Evolutionary conservation across 2,113 vertebrate species (phyloP).

Genomic region (Athene noctua): DNA sequence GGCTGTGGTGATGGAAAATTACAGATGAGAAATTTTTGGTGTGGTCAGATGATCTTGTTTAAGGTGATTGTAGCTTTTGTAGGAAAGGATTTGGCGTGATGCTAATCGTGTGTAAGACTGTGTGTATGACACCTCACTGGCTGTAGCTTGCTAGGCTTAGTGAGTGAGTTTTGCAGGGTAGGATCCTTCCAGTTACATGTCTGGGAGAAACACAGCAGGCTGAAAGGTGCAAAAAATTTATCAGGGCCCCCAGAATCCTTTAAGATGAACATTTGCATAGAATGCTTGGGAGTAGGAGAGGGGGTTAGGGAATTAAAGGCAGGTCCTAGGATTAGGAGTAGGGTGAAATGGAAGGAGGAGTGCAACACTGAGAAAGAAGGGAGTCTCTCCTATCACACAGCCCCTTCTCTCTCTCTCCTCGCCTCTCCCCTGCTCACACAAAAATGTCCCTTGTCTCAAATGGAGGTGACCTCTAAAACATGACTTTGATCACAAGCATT

Average conservation of each 20-base stretch:
- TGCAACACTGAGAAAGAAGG: background rate
- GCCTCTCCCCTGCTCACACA: background rate
- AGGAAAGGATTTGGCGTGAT: background rate
- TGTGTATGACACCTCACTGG: background rate
- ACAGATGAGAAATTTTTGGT: background rate
- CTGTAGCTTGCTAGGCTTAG: background rate
- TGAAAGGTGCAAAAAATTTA: background rate
- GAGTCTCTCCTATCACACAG: background rate
- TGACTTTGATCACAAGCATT: conserved; percentile 56
- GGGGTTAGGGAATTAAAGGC: background rate
- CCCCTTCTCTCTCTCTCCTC: background rate
- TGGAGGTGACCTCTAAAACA: conserved; percentile 33
- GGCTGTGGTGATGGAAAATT: background rate
- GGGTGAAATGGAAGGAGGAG: background rate
- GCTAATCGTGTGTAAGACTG: background rate
- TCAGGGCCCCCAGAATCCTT: background rate
- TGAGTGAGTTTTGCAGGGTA: background rate
- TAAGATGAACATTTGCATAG: background rate
- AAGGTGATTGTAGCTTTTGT: background rate
- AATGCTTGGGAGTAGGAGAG: background rate
- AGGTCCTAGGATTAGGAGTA: background rate
- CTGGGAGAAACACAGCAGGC: background rate
- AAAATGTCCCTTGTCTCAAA: background rate
- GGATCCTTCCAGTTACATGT: background rate
- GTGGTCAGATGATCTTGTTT: background rate